Conservation (phyloP, 2,113 vertebrate genomes). For the Prionailurus viverrinus region DNA sequence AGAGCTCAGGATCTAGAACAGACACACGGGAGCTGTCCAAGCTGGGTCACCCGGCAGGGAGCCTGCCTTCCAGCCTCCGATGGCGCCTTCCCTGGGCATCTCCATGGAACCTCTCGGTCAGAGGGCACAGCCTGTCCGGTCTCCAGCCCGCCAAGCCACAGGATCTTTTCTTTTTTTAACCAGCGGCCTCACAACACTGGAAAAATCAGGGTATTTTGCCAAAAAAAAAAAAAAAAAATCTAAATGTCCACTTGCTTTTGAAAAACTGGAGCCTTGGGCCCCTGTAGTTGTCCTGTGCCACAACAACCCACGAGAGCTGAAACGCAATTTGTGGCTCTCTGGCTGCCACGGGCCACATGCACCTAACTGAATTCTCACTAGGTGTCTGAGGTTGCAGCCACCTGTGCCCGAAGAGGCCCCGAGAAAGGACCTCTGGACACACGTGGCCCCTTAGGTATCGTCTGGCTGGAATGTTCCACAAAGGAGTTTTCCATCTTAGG, state of each 20-base stretch:
- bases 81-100: accelerated
- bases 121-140: background rate
- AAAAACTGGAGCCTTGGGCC: background rate
- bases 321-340: background rate
- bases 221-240: background rate
- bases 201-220: background rate
- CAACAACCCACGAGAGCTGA: too few species aligned
- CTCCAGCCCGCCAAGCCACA: background rate
- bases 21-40: background rate
- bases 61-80: background rate
- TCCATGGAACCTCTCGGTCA: background rate
- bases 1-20: background rate
- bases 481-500: background rate
- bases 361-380: background rate
- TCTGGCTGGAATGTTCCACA: background rate
- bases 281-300: background rate
- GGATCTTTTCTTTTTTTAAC: background rate
- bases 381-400: background rate
- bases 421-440: background rate
- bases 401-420: background rate
- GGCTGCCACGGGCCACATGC: background rate
- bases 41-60: accelerated
- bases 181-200: background rate
- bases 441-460: accelerated
- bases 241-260: background rate